Conservation (phyloP, 1,140 invertebrate species). For the Semibalanus balanoides region DNA sequence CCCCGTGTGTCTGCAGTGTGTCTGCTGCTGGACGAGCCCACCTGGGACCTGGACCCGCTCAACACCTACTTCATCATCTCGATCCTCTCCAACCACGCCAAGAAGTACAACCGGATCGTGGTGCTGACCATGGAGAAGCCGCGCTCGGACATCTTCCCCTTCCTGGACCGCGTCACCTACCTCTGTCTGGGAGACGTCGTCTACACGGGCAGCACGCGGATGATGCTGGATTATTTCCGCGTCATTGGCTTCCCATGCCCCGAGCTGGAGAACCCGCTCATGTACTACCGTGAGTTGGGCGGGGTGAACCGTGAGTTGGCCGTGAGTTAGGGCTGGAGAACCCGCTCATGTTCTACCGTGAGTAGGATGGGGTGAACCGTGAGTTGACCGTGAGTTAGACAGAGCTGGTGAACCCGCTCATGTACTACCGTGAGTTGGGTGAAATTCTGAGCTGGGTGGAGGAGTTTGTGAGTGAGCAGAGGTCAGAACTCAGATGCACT, state of each 20-base stretch:
- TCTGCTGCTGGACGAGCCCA: constrained; percentile 74
- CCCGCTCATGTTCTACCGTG: too few species aligned
- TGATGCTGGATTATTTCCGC: constrained; percentile 80
- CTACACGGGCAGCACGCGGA: constrained; percentile 72
- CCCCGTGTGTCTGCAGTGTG: constrained; percentile 42
- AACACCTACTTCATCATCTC: constrained; percentile 85
- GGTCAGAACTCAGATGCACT: too few species aligned
- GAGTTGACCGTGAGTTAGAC: too few species aligned
- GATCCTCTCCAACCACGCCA: constrained; percentile 78
- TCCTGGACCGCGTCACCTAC: constrained; percentile 63
- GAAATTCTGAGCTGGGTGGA: too few species aligned
- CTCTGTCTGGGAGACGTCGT: constrained; percentile 78
- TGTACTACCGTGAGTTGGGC: constrained; percentile 71
- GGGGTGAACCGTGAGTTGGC: too few species aligned
- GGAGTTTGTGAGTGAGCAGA: too few species aligned
- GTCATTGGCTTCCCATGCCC: constrained; percentile 85
- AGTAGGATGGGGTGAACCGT: too few species aligned
- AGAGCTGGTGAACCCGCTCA: constrained; percentile 80
- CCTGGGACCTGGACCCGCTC: constrained; percentile 73
- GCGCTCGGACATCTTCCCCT: constrained; percentile 75
- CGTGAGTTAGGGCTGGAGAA: too few species aligned
- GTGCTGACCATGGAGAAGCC: constrained; percentile 84
- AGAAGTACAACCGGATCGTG: constrained; percentile 74
- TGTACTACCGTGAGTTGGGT: constrained; percentile 71
- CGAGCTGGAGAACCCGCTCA: constrained; percentile 77